Evolutionary conservation across 2,888 invertebrate species (phyloP), one percentile per base, ranked within the genome.

Genomic region (Alentia gelatinosa): DNA sequence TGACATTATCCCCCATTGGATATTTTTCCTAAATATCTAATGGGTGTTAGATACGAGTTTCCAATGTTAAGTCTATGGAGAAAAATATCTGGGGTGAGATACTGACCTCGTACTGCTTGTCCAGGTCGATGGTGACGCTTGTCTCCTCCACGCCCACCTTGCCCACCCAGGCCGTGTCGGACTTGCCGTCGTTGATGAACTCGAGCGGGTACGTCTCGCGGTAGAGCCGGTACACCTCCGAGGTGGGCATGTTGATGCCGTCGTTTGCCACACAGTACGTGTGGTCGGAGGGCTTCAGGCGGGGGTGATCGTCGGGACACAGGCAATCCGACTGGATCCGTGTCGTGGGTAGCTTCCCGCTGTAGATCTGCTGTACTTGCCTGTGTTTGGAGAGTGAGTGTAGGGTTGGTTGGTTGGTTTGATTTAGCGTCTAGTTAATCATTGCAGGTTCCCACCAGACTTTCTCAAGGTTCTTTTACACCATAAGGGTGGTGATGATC

Each of bases 121-220:
- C 47, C 33, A 92, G 88, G 12, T 91, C 47, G 0, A 92, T 39
- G 15, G 42, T 50, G 19, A 92, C n/a, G 3, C 37, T 19, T 23
- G 84, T 88, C 30, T 47, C 26, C 5, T 30, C 47, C n/a, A 39
- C n/a, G 15, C 74, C 47, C 4, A 42, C 79, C n/a, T 42, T 35
- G 0, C 86, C 74, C 33, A 92, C 37, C 92, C 92, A 92, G 33
- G 39, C 40, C 12, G 89, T 90, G 86, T 84, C 75, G 19, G 26
- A 23, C 56, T 91, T 90, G 74, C 90, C 92, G 37, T 92, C 92
- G 88, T 92, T 92, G 39, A 91, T 50, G 40, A 84, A 92, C 63
- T 91, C 40, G 23, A 91, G 50, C 15, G 91, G 89, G 47, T 90
- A 84, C n/a, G 47, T n/a, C 35, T 68, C 9, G 19, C 50, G 50